These are phyloP conservation scores for Drosophila imparisetae DNA, from an alignment of 2,888 invertebrate species.

Conservation along the genomic window DNA sequence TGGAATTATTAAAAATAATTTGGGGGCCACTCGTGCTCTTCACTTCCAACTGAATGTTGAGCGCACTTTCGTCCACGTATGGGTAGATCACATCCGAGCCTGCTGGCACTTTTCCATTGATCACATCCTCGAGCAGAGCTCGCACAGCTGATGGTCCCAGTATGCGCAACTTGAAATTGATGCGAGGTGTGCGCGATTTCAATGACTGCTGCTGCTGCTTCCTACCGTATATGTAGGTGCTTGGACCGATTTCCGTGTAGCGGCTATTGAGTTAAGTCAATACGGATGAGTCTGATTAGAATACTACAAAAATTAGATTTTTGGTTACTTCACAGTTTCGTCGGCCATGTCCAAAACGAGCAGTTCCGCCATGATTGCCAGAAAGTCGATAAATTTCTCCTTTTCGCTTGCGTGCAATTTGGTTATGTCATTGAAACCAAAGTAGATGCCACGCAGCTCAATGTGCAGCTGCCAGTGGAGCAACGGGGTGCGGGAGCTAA, in stretches of 20 bases:
- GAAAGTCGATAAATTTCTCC: slow-evolving; percentile 61
- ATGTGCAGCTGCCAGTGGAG: slow-evolving; percentile 62
- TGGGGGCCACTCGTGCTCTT: background rate
- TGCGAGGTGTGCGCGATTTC: slow-evolving; percentile 32
- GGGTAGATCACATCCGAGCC: slow-evolving; percentile 35
- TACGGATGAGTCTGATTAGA: background rate
- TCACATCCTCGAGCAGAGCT: slow-evolving; percentile 57
- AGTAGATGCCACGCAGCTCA: slow-evolving; percentile 61
- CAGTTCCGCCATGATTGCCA: slow-evolving; percentile 61
- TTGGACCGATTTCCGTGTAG: slow-evolving; percentile 60
- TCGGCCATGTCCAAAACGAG: slow-evolving; percentile 23
- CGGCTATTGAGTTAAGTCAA: slow-evolving; percentile 42
- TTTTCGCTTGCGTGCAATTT: slow-evolving; percentile 1
- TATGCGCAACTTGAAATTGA: slow-evolving; percentile 69
- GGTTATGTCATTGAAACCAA: slow-evolving; percentile 14
- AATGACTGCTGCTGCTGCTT: slow-evolving; percentile 6
- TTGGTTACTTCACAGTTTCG: background rate
- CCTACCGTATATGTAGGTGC: slow-evolving; percentile 73
- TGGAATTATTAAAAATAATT: background rate
- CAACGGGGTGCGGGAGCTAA: slow-evolving; percentile 31
- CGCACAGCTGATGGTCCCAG: slow-evolving; percentile 59
- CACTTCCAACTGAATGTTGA: slow-evolving; percentile 34
- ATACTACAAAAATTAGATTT: background rate
- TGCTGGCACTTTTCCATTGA: slow-evolving; percentile 57
- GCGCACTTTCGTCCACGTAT: background rate